Evolutionary conservation across 2,888 invertebrate species (phyloP).

Genomic region (Zootermopsis nevadensis): DNA sequence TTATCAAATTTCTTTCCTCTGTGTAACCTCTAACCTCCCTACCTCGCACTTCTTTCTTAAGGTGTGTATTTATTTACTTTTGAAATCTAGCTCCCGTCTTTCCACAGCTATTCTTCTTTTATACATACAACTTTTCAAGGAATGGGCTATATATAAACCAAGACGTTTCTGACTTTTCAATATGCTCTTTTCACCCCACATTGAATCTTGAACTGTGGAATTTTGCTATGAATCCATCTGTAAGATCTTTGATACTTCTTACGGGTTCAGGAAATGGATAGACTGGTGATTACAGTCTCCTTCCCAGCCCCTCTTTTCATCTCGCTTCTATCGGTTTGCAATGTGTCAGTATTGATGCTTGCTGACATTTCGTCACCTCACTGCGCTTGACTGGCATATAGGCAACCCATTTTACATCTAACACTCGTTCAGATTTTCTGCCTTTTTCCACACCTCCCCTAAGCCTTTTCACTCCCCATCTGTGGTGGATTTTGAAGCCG

Average conservation of each 20-base stretch:
- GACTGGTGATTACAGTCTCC: conserved; percentile 10
- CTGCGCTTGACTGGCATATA: conserved; percentile 31
- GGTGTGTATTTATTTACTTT: too few species aligned
- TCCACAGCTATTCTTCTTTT: not conserved
- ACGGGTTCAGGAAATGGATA: conserved; percentile 50
- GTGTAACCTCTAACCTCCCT: too few species aligned
- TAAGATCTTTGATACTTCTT: conserved; percentile 3
- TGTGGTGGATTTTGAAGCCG: conserved; percentile 43
- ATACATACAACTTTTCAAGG: conserved; percentile 10
- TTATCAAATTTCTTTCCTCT: too few species aligned
- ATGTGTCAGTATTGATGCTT: conserved; percentile 48
- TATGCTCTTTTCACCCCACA: not conserved
- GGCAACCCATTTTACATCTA: conserved; percentile 36
- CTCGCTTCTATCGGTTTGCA: conserved; percentile 45
- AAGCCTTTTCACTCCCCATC: conserved; percentile 14
- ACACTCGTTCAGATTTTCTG: conserved; percentile 16
- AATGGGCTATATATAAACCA: not conserved
- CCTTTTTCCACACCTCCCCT: not conserved
- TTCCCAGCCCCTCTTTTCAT: not conserved
- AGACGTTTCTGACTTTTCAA: conserved; percentile 17
- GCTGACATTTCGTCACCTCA: conserved; percentile 35
- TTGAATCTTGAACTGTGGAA: not conserved
- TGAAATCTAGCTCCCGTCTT: too few species aligned
- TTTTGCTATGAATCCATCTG: not conserved
- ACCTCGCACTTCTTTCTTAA: too few species aligned